Evolutionary conservation across 2,797 vertebrate genomes (phyloP), one percentile per base, ranked within the genome.

Genomic region (Knipowitschia caucasica): DNA sequence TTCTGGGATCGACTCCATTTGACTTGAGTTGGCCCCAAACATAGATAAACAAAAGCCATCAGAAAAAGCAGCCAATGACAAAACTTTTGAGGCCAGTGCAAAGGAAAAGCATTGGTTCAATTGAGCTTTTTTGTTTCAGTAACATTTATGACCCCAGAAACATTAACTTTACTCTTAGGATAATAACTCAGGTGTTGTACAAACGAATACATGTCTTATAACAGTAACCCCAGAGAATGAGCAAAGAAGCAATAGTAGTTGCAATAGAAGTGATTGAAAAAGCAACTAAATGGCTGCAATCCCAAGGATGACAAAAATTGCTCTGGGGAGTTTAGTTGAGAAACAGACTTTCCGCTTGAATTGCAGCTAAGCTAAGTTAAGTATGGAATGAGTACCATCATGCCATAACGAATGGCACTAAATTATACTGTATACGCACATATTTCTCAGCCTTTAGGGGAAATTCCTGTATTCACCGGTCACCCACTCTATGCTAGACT

Each of bases 391-490:
- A 76, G 69, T 47, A 50, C 53, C 31, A 29, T 40, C 56, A 56
- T 53, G 53, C 40, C 7, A 24, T 56, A 40, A 59, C 30, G 38
- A 61, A 63, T 39, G 51, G 7, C 55, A 56, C 61, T 66, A 65
- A 74, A 84, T 78, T 69, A 75, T 57, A 81, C n/a, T 47, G 67
- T 62, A 59, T 18, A 64, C 67, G 62, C 7, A 14, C 30, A 49
- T 30, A 56, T 64, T 55, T 67, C 34, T 42, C 39, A 50, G 35
- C 42, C 61, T 56, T 4, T 56, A 59, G 53, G 46, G 70, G 25
- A 34, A 46, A 66, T 60, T 58, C 42, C 45, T 36, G 15, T 31
- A 36, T 64, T 58, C 56, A 18, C 36, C 20, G 35, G 53, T 57
- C 34, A 33, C 30, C 3, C 21, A 20, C 31, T 54, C 23, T 20